phyloP scores from a whole-genome alignment of 2,797 vertebrate species.

The Todus mexicanus region DNA sequence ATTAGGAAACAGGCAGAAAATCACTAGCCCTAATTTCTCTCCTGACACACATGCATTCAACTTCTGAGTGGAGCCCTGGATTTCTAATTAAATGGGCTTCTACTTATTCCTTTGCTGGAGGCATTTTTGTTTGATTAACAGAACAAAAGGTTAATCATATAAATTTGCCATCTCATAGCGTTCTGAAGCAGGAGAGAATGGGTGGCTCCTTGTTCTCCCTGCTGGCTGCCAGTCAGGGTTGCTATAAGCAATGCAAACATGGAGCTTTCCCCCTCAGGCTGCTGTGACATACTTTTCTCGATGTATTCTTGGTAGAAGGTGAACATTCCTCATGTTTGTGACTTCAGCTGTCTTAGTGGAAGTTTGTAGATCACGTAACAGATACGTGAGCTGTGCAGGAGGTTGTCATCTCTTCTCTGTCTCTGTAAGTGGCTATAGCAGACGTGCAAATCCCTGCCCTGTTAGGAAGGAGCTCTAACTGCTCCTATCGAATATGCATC shows the following conservation, averaged over 20 bases:
- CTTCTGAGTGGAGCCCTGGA: background rate
- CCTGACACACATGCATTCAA: background rate
- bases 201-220: background rate
- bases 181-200: background rate
- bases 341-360: background rate
- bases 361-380: background rate
- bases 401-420: background rate
- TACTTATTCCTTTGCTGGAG: conserved; percentile 45
- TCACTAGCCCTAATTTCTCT: background rate
- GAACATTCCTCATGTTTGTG: background rate
- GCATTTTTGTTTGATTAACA: conserved; percentile 62
- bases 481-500: background rate
- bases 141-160: conserved; percentile 66
- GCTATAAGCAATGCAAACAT: background rate
- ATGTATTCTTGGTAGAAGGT: background rate
- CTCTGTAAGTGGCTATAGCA: background rate
- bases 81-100: conserved; percentile 51
- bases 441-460: background rate
- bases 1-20: background rate
- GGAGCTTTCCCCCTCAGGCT: background rate
- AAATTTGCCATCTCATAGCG: conserved; percentile 11
- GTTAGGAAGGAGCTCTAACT: background rate
- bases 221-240: background rate
- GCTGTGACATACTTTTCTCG: background rate
- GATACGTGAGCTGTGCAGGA: background rate